Evolutionary conservation across 1,140 invertebrate species (phyloP), one percentile per base, ranked within the genome.

Genomic region (Hermatobates lingyangjiaoensis): DNA sequence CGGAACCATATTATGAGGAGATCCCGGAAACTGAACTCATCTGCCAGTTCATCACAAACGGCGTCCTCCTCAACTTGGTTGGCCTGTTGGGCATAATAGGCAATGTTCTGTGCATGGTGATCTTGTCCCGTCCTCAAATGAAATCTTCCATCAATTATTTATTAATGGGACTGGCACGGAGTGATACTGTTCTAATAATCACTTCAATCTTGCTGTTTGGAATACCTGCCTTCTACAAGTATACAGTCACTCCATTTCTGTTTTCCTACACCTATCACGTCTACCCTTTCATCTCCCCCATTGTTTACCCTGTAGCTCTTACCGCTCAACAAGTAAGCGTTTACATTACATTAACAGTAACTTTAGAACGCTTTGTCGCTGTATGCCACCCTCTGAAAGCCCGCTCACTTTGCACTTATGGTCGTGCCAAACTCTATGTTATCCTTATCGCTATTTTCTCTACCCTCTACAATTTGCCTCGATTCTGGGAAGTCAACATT

Each of bases 311-410:
- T 0, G 64, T 94, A 14, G 87, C 83, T 1, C 75, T 87, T 59
- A 83, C 83, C 4, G 84, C 87, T 15, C 91, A 89, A 64, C 93
- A 90, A 34, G 88, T 87, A 26, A 91, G 88, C 18, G 87, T 94
- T 42, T 98, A 95, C 71, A 74, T 95, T 56, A 96, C 93, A 0
- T 76, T 97, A 44, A 88, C 87, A 1, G 93, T 97, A 34, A 96
- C 93, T 0, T 74, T 95, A 57, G 93, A 98, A 66, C 74, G 93
- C 44, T 97, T 91, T 69, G 85, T 97, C 38, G 93, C 92, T 1
- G 93, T 98, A 0, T 96, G 92, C 63, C 87, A 94, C 66, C 92
- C 91, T 0, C 69, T 96, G 7, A 75, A 77, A 54, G 89, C 90
- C 0, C 39, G 87, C 42, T 83, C 82, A 0, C 74, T 94, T 45